Percentiles rank a stretch among this genome's conserved stretches.
Conservation (phyloP, 2,888 invertebrate genomes). For the Drosophila robusta region DNA sequence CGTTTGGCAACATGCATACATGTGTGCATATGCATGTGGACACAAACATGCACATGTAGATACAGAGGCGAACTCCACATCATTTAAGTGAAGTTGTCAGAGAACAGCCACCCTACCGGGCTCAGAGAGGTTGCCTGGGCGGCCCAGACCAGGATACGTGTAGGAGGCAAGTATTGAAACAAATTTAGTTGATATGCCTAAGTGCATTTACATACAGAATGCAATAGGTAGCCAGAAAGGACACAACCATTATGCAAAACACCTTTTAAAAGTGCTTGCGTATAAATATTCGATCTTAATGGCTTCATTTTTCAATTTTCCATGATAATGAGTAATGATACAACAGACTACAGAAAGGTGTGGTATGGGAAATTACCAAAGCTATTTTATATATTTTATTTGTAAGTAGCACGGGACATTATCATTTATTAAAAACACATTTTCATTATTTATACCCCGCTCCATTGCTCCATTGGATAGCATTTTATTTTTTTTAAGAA, state of each 20-base stretch:
- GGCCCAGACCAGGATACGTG: constrained; percentile 15
- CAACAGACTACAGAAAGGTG: background rate
- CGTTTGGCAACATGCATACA: constrained; percentile 11
- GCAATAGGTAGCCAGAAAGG: constrained; percentile 31
- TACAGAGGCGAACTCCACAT: constrained; percentile 48
- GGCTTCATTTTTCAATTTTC: constrained; percentile 35
- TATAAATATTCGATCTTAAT: constrained; percentile 20
- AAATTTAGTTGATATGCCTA: constrained; percentile 57
- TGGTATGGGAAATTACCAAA: background rate
- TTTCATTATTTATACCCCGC: too few relatives aligned
- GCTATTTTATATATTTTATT: background rate
- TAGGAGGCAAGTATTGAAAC: constrained; percentile 52
- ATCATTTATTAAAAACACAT: too few relatives aligned
- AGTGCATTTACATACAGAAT: constrained; percentile 58
- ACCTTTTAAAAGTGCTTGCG: constrained; percentile 22
- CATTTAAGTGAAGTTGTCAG: constrained; percentile 61
- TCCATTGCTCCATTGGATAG: too few relatives aligned
- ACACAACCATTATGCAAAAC: constrained; percentile 20
- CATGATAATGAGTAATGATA: constrained; percentile 30
- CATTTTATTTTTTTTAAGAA: too few relatives aligned
- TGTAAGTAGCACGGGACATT: too few relatives aligned
- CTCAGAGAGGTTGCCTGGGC: constrained; percentile 24
- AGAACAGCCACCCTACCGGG: constrained; percentile 34
- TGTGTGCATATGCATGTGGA: constrained; percentile 15
- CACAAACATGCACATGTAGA: constrained; percentile 20